Base-by-base conservation (phyloP, 2,888 invertebrate genomes). In the Ophioninae sp. region DNA sequence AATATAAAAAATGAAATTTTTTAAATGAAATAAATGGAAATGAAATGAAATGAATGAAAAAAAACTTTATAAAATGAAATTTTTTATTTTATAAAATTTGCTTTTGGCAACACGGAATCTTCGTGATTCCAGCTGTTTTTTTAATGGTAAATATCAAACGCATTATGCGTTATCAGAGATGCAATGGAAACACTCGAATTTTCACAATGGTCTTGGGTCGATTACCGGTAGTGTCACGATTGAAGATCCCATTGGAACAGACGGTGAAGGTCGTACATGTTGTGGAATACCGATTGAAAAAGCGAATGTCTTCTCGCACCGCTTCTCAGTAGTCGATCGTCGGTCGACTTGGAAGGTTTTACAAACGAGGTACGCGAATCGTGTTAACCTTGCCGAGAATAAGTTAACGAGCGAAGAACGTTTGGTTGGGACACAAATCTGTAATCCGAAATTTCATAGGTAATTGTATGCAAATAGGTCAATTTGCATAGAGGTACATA, bases 271-370 rank as follows among this genome's bases (percentile, higher is more conserved):
- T 88, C 91, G 89, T 85, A 87, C 86, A 64, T 82, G 86, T 84
- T 86, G 85, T 82, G 88, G 89, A 88, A 89, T 82, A 87, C 88
- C 89, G 89, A 91, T 90, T 91, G 90, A 91, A 91, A 73, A 91
- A 91, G 91, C 89, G 91, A 91, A 90, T 87, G 90, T 88, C 85
- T 87, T 84, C 85, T 84, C 86, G 84, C 76, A 76, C 84, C 84
- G 79, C 79, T 85, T 87, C 85, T 91, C 91, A 91, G 91, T 91
- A 74, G 79, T 85, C 88, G 86, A 87, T 89, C 87, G 89, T 88
- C 86, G 88, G 88, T 89, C 88, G 89, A 86, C 88, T 89, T 84
- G 82, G 86, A 87, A 81, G 88, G 87, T 88, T 86, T 85, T 83
- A 64, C 74, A 78, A 77, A 82, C 76, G 84, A 68, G 82, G 79